phyloP scores from a whole-genome alignment of 2,797 vertebrate genomes.

The Dallia pectoralis region DNA sequence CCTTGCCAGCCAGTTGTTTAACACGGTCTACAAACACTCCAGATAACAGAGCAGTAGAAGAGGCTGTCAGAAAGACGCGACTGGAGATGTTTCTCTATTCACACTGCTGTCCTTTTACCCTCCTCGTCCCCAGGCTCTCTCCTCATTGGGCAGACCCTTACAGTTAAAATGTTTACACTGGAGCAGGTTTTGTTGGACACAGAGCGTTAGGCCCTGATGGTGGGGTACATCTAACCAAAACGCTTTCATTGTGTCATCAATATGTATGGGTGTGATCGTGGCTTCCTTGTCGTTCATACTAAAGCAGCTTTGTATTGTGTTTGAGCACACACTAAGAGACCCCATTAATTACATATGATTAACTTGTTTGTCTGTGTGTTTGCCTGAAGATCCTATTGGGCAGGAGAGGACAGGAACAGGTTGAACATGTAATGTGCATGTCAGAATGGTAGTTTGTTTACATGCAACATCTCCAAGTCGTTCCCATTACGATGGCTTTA shows the following conservation, averaged over 20 bases:
- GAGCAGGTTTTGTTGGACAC: slow-evolving; percentile 21
- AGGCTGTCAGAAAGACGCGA: slow-evolving; percentile 60
- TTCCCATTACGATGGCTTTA: slow-evolving; percentile 17
- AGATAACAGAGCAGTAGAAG: slow-evolving; percentile 56
- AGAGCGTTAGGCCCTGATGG: slow-evolving; percentile 48
- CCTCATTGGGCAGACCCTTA: slow-evolving; percentile 57
- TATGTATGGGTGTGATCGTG: slow-evolving; percentile 47
- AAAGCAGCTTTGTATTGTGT: slow-evolving; percentile 40
- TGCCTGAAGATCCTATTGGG: slow-evolving; percentile 58
- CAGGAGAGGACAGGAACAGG: slow-evolving; percentile 61
- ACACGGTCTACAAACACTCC: slow-evolving; percentile 66
- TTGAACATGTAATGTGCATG: slow-evolving; percentile 59
- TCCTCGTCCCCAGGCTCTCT: too few relatives aligned
- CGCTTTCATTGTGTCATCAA: slow-evolving; percentile 52
- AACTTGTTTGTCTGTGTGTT: slow-evolving; percentile 39
- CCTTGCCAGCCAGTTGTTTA: slow-evolving; percentile 60
- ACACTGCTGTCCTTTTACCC: too few relatives aligned
- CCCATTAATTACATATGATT: slow-evolving; percentile 54
- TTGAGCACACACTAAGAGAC: slow-evolving; percentile 34
- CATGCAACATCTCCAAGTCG: slow-evolving; percentile 61
- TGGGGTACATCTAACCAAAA: slow-evolving; percentile 51
- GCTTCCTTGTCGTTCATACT: slow-evolving; percentile 40
- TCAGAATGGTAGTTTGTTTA: slow-evolving; percentile 57
- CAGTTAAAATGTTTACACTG: slow-evolving; percentile 20
- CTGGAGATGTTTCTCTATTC: slow-evolving; percentile 37